Conservation (phyloP, 2,797 vertebrate genomes). For the Alfaro cultratus region DNA sequence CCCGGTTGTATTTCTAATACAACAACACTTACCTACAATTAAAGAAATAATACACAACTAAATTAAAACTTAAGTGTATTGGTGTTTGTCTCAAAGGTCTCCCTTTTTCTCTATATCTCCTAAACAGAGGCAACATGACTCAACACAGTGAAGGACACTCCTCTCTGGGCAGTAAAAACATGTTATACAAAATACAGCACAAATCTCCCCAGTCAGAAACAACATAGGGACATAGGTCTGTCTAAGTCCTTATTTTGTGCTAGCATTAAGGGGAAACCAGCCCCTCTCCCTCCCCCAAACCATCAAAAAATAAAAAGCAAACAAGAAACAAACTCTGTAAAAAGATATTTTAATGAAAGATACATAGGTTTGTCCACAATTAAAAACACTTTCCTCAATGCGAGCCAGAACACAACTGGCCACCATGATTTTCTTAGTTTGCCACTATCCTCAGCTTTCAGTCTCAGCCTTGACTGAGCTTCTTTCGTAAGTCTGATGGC, state of each 20-base stretch:
- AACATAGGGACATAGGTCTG: too few species aligned
- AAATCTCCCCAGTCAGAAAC: slow-evolving; percentile 17
- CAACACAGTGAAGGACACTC: slow-evolving; percentile 19
- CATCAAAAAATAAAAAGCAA: background rate
- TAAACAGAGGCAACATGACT: slow-evolving; percentile 51
- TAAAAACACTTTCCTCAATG: background rate
- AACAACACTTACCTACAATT: background rate
- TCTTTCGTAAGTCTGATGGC: slow-evolving; percentile 79
- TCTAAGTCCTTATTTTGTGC: background rate
- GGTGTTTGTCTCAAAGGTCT: slow-evolving; percentile 31
- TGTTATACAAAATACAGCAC: slow-evolving; percentile 30
- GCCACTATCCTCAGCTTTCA: background rate
- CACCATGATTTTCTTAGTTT: slow-evolving; percentile 1
- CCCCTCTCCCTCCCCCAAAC: background rate
- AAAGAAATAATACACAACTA: background rate
- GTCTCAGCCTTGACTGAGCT: slow-evolving; percentile 74
- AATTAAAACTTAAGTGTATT: background rate
- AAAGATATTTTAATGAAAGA: slow-evolving; percentile 1
- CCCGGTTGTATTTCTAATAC: background rate
- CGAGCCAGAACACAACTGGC: background rate
- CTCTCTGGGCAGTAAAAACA: slow-evolving; percentile 34
- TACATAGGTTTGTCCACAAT: background rate
- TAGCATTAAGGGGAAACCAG: background rate
- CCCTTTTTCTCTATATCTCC: slow-evolving; percentile 22
- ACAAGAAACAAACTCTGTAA: background rate